phyloP scores from a whole-genome alignment of 2,797 vertebrate genomes.

The Allochrocebus solatus region DNA sequence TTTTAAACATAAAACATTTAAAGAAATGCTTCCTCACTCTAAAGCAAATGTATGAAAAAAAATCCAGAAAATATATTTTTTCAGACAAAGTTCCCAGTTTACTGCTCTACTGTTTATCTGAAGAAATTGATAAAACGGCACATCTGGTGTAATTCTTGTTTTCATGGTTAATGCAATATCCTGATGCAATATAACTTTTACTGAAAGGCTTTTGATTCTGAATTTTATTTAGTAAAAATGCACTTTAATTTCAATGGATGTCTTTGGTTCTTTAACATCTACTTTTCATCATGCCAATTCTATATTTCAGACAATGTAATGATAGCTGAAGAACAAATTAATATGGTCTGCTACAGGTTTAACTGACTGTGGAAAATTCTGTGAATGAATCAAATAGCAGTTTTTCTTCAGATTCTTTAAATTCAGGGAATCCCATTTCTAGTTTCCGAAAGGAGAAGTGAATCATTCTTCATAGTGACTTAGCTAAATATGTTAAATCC shows the following conservation, averaged over 20 bases:
- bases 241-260: background rate
- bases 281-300: background rate
- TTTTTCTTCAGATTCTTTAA: background rate
- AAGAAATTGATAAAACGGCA: background rate
- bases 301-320: background rate
- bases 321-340: background rate
- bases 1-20: background rate
- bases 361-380: background rate
- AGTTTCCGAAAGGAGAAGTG: slow-evolving; percentile 12
- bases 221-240: background rate
- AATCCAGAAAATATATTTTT: background rate
- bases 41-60: background rate
- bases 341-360: background rate
- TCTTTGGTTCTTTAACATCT: background rate
- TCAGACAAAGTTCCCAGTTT: background rate
- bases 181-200: background rate
- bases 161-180: background rate
- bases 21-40: background rate
- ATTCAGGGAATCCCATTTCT: background rate
- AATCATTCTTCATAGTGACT: background rate
- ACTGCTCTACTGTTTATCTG: background rate
- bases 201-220: background rate
- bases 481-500: background rate
- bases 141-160: background rate
- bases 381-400: background rate